A percentile compares a stretch with the other conserved stretches of the same genome.
Conservation (phyloP, 2,888 invertebrate genomes). For the Pyrrhia umbra region DNA sequence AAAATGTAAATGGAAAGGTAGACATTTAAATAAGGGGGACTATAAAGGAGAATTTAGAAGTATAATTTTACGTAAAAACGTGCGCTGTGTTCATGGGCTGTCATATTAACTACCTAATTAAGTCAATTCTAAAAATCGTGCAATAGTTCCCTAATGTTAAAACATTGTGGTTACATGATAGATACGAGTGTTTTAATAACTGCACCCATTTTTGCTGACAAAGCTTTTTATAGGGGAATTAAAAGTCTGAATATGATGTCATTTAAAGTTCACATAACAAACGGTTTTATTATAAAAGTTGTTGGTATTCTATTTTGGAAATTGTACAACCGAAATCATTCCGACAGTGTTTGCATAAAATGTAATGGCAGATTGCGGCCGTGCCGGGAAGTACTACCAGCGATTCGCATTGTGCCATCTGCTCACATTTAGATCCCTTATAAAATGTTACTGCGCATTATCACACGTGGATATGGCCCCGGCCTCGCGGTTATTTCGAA, state of each 20-base stretch:
- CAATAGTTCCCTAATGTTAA: conserved; percentile 13
- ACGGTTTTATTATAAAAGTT: conserved; percentile 53
- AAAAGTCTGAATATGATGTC: conserved; percentile 42
- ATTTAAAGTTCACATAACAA: conserved; percentile 52
- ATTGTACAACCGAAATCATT: conserved; percentile 83
- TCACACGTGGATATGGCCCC: conserved; percentile 85
- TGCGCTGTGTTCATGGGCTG: conserved; percentile 34
- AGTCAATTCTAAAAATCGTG: conserved; percentile 10
- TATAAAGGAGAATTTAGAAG: conserved; percentile 53
- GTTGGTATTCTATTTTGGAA: conserved; percentile 70
- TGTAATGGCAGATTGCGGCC: conserved; percentile 88
- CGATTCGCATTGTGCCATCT: conserved; percentile 88
- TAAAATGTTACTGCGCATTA: conserved; percentile 89
- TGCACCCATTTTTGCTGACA: conserved; percentile 31
- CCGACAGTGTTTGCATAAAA: conserved; percentile 86
- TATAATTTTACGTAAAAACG: conserved; percentile 50
- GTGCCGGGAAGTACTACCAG: conserved; percentile 81
- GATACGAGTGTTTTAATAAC: conserved; percentile 29
- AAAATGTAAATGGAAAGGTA: conserved; percentile 55
- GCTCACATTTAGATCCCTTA: conserved; percentile 89
- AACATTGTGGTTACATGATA: conserved; percentile 15
- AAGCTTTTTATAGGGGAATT: conserved; percentile 52
- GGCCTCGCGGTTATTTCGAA: conserved; percentile 84
- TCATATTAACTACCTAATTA: conserved; percentile 49
- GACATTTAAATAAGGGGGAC: conserved; percentile 54